phyloP scores from a whole-genome alignment of 2,113 vertebrate species.

The Paralichthys olivaceus region DNA sequence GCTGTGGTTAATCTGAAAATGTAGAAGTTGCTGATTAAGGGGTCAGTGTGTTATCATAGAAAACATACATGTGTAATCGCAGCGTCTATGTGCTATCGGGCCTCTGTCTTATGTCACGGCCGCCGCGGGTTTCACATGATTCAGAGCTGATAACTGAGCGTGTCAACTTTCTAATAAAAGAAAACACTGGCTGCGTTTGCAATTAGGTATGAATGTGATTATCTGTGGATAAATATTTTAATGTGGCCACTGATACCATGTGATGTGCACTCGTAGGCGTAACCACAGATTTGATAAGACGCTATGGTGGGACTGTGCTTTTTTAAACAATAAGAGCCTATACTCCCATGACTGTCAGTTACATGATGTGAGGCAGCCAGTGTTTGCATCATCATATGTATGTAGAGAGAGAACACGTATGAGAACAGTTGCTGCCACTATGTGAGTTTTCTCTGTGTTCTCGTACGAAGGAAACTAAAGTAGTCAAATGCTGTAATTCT shows the following conservation, averaged over 20 bases:
- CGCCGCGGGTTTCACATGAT: conserved; percentile 53
- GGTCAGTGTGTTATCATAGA: conserved; percentile 67
- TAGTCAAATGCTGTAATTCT: conserved; percentile 68
- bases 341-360: not conserved
- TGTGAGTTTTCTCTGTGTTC: conserved; percentile 64
- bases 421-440: conserved; percentile 37
- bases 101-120: conserved; percentile 64
- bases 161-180: conserved; percentile 34
- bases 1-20: conserved; percentile 57
- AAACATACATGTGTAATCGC: conserved; percentile 64
- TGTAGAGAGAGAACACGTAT: conserved; percentile 5
- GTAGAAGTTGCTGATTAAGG: conserved; percentile 52
- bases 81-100: conserved; percentile 43
- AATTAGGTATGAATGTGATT: conserved; percentile 48
- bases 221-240: conserved; percentile 69
- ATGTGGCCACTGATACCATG: conserved; percentile 28
- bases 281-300: conserved; percentile 32
- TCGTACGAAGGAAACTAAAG: conserved; percentile 66
- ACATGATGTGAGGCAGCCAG: not conserved
- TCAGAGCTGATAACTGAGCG: conserved; percentile 58
- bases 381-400: not conserved
- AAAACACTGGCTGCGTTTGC: conserved; percentile 56
- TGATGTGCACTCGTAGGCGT: conserved; percentile 15
- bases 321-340: not conserved
- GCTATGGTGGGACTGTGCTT: not conserved